Conservation (phyloP, 2,113 vertebrate species). For the Malurus alboscapulatus region DNA sequence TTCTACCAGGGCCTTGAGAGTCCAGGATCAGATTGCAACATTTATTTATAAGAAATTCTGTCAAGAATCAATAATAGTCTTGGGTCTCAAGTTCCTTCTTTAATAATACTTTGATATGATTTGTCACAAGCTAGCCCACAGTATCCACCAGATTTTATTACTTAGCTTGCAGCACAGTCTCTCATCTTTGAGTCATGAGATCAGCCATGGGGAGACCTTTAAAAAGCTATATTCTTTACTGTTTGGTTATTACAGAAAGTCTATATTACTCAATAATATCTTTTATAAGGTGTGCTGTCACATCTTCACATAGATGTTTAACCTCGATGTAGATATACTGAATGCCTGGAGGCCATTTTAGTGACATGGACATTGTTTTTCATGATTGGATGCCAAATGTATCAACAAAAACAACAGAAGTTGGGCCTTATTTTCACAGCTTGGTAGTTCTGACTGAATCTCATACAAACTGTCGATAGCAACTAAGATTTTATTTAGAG, state of each 20-base stretch:
- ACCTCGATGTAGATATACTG: constrained; percentile 80
- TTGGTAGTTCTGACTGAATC: constrained; percentile 73
- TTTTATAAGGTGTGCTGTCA: constrained; percentile 85
- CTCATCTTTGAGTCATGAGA: constrained; percentile 88
- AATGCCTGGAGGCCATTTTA: constrained; percentile 78
- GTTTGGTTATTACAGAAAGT: constrained; percentile 88
- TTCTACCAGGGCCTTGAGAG: constrained; percentile 82
- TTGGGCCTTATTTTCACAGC: constrained; percentile 73
- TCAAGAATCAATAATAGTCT: constrained; percentile 92
- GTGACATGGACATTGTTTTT: constrained; percentile 80
- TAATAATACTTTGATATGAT: constrained; percentile 95
- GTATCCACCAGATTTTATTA: constrained; percentile 88
- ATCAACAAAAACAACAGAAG: constrained; percentile 76
- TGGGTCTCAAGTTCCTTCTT: constrained; percentile 89
- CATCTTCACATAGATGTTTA: constrained; percentile 84
- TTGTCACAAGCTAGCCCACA: constrained; percentile 88
- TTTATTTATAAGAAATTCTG: constrained; percentile 90
- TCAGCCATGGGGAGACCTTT: constrained; percentile 86
- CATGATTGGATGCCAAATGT: constrained; percentile 80
- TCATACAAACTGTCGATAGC: constrained; percentile 75
- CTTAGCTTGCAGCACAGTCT: constrained; percentile 86
- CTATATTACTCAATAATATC: constrained; percentile 87
- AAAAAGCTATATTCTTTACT: constrained; percentile 87
- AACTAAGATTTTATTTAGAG: constrained; percentile 79
- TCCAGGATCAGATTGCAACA: constrained; percentile 86